phyloP scores from a whole-genome alignment of 2,113 vertebrate species.

The Leptodactylus fuscus region DNA sequence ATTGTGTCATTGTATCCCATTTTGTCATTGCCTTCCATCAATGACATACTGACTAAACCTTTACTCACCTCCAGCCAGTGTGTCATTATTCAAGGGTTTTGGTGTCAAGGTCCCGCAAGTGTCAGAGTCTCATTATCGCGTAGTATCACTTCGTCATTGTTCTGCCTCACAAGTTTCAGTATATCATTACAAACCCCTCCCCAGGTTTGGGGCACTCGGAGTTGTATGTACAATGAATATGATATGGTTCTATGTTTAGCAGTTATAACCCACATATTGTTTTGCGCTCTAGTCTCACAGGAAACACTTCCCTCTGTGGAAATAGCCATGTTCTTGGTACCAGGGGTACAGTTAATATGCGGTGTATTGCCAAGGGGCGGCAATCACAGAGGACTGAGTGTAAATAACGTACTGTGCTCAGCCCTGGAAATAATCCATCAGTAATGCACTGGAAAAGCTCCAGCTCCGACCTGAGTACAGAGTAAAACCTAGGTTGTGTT shows the following conservation, averaged over 20 bases:
- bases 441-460: not conserved
- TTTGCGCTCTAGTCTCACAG: not conserved
- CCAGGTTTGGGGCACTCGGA: too few species aligned
- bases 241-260: not conserved
- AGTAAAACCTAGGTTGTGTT: not conserved
- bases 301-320: not conserved
- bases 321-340: not conserved
- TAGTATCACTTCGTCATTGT: not conserved
- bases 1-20: too few species aligned
- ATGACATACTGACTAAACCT: too few species aligned
- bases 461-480: not conserved
- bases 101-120: too few species aligned
- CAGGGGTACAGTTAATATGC: not conserved
- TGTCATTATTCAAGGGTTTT: too few species aligned
- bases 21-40: too few species aligned
- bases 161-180: not conserved
- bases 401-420: constrained; percentile 3
- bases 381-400: not conserved
- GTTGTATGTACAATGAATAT: too few species aligned
- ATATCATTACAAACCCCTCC: too few species aligned
- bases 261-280: not conserved
- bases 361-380: not conserved
- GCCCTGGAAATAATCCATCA: constrained; percentile 17
- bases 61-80: too few species aligned
- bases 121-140: too few species aligned